These are phyloP conservation scores for Synanthedon vespiformis DNA, from an alignment of 2,888 invertebrate genomes.

Conservation along the genomic window DNA sequence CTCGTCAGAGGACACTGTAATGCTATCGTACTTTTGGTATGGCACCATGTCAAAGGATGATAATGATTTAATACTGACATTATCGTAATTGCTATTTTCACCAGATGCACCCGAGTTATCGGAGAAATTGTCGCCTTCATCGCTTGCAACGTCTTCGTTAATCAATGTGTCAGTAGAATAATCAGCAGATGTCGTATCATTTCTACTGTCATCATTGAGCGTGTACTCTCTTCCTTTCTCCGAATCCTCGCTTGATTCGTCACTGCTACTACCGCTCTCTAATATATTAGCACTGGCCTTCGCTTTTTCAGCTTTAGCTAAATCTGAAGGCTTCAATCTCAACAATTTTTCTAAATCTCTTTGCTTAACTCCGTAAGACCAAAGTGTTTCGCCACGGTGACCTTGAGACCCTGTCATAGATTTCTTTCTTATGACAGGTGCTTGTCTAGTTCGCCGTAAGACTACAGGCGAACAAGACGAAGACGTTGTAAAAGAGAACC, in stretches of 20 bases:
- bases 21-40: slow-evolving; percentile 63
- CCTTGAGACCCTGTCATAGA: slow-evolving; percentile 40
- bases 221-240: slow-evolving; percentile 43
- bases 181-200: slow-evolving; percentile 52
- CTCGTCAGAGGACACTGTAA: slow-evolving; percentile 64
- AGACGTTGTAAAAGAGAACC: slow-evolving; percentile 48
- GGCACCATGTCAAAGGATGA: slow-evolving; percentile 65
- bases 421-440: slow-evolving; percentile 58
- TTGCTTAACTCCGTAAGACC: slow-evolving; percentile 63
- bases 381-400: slow-evolving; percentile 45
- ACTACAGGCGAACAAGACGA: slow-evolving; percentile 43
- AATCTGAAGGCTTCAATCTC: slow-evolving; percentile 51
- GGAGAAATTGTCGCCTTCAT: slow-evolving; percentile 44
- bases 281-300: slow-evolving; percentile 16
- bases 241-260: slow-evolving; percentile 38
- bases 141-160: slow-evolving; percentile 49
- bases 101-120: slow-evolving; percentile 43
- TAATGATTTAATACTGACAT: slow-evolving; percentile 64
- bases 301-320: slow-evolving; percentile 46
- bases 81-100: slow-evolving; percentile 57
- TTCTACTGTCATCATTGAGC: slow-evolving; percentile 47
- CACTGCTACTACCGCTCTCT: slow-evolving; percentile 34
- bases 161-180: slow-evolving; percentile 62
- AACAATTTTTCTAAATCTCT: slow-evolving; percentile 57
- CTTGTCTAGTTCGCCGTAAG: slow-evolving; percentile 46